Evolutionary conservation across 2,113 vertebrate genomes (phyloP), one percentile per base, ranked within the genome.

Genomic region (Hippocampus comes): DNA sequence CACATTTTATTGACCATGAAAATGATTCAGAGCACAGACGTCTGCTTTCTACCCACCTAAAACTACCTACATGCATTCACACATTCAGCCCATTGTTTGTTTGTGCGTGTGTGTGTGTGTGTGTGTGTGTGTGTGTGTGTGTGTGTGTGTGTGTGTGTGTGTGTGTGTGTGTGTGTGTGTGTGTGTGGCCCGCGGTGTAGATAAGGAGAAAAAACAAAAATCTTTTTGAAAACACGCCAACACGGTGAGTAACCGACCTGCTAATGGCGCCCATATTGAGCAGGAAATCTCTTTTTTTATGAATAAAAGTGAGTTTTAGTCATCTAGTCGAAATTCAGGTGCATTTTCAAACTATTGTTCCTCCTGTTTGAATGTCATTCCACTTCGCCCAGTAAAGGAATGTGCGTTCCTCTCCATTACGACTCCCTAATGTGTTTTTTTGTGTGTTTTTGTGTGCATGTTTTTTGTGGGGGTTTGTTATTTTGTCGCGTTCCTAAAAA

Each of bases 251-350:
- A 74, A 74, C 73, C 83, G 60, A 49, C 67, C 8, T 15, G 23
- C 69, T 80, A 83, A 83, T 78, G 70, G 78, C 34, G 60, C 51
- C 42, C 71, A 81, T 80, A 82, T 71, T 64, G 63, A 42, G n/a
- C 63, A 64, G 38, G 63, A 64, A 64, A 9, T 64, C 21, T 42
- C 41, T 61, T 84, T 51, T 17, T 20, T 51, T 51, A 51, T 20
- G 49, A 51, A 8, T 51, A 51, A 46, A 46, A 51, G 18, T 51
- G 49, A 20, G 17, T 18, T 81, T 71, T 78, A 72, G 66, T 75
- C 73, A 59, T 41, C 69, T 46, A 56, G 71, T 76, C 34, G 75
- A 63, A 42, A 69, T 73, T 84, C 73, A 69, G 65, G 51, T 70
- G 53, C 48, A 67, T 68, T 80, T 81, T 67, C 46, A 55, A 63